Base-by-base conservation (phyloP, 2,797 vertebrate species). In the Eidolon dupreanum region DNA sequence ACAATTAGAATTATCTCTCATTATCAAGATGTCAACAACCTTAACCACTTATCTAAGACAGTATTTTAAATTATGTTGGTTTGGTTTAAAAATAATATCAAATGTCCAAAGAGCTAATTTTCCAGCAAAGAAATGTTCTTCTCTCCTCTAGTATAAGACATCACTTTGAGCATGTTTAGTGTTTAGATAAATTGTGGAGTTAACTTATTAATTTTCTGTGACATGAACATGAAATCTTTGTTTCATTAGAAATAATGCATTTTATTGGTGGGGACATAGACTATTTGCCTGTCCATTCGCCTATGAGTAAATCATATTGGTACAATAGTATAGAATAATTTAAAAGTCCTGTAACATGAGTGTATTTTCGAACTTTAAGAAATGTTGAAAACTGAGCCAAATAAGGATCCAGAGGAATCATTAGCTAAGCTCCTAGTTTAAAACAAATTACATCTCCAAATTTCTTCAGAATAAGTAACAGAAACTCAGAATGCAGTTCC, bases 231-330 rank as follows among this genome's bases (percentile, higher is more conserved):
- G 12, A 87, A 91, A 55, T 66, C 15, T 81, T 46, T 55, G 53
- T 87, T 91, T 55, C 22, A 41, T 79, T 68, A 93, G 53, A 93
- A 94, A 96, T 63, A 90, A 46, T 88, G 46, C 17, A 88, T 88
- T 94, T 94, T 75, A 71, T 51, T 71, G 20, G 63, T 73, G 55
- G 28, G 10, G 3, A 92, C 12, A 71, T 15, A 73, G 36, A 61
- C 20, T 77, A 3, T 68, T 82, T 82, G 24, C 43, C 33, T 78
- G 0, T 75, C 78, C 6, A 61, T 71, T 28, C 83, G 43, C 33
- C 20, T 66, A 6, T 57, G 20, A 88, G 26, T 85, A 84, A 86
- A 51, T 85, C 26, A 59, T 82, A 53, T 12, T 46, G 63, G 51
- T 38, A 57, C 8, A 83, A 46, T 24, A 82, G 59, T 41, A 78